These are phyloP conservation scores for Melanotaenia boesemani DNA, from an alignment of 2,797 vertebrate genomes.

Conservation along the genomic window DNA sequence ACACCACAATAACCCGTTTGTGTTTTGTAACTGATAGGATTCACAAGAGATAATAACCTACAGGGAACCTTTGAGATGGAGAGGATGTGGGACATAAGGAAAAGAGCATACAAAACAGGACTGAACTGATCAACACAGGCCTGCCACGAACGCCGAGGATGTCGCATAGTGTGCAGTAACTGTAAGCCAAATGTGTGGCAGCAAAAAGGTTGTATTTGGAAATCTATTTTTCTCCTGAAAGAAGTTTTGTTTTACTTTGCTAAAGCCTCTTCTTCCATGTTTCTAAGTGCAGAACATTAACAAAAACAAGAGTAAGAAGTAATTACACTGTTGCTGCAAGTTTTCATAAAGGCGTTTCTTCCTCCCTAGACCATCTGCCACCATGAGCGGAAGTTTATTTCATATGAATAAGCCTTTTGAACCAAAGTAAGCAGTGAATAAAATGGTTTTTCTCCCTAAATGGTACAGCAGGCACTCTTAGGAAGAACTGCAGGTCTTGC, in stretches of 20 bases:
- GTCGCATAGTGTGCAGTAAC: constrained; percentile 47
- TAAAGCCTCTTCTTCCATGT: constrained; percentile 68
- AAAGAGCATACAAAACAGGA: constrained; percentile 54
- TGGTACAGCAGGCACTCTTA: constrained; percentile 23
- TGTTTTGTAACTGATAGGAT: constrained; percentile 71
- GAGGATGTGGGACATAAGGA: constrained; percentile 71
- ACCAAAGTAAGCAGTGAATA: constrained; percentile 54
- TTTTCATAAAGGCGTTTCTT: constrained; percentile 62
- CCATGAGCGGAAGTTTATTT: constrained; percentile 50
- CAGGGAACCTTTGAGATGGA: constrained; percentile 67
- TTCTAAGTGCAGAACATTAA: constrained; percentile 51
- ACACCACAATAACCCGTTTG: constrained; percentile 48
- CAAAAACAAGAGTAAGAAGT: constrained; percentile 52
- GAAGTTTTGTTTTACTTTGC: constrained; percentile 45
- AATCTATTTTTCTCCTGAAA: constrained; percentile 50
- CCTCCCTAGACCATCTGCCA: constrained; percentile 76
- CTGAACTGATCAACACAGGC: constrained; percentile 52
- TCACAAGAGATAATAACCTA: constrained; percentile 68
- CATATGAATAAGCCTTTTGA: constrained; percentile 60
- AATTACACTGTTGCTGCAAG: constrained; percentile 56
- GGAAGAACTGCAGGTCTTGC: constrained; percentile 13
- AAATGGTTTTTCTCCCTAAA: constrained; percentile 34
- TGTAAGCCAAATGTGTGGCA: constrained; percentile 55
- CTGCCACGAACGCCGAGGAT: constrained; percentile 60
- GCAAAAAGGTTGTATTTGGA: constrained; percentile 59